These are phyloP conservation scores for Knipowitschia caucasica DNA, from an alignment of 2,797 vertebrate species.

Conservation along the genomic window DNA sequence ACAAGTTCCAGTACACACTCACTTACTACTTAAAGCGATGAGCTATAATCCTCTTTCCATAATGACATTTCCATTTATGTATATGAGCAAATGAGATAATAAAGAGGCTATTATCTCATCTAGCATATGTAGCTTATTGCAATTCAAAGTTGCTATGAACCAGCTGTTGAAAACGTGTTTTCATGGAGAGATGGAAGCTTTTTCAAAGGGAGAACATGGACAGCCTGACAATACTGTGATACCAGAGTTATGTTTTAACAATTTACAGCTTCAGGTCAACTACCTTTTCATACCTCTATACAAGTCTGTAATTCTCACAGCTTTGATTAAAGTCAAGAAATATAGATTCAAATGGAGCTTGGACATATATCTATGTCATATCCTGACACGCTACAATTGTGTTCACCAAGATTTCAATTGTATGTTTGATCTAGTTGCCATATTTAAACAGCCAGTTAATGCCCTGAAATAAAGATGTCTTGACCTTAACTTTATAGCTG, in stretches of 20 bases:
- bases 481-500: not conserved
- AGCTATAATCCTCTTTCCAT: slow-evolving; percentile 1
- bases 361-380: not conserved
- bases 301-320: slow-evolving; percentile 21
- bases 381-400: slow-evolving; percentile 2
- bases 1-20: not conserved
- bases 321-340: slow-evolving; percentile 14
- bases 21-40: slow-evolving; percentile 3
- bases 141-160: not conserved
- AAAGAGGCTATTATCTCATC: slow-evolving; percentile 6
- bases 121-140: not conserved
- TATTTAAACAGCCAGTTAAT: not conserved
- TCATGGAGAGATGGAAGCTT: not conserved
- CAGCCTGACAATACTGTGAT: slow-evolving; percentile 20
- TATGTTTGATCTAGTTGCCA: not conserved
- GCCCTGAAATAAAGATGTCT: not conserved
- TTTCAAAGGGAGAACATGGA: not conserved
- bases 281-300: slow-evolving; percentile 17
- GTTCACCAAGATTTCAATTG: not conserved
- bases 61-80: slow-evolving; percentile 2
- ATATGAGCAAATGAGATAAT: slow-evolving; percentile 7
- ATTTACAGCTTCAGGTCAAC: slow-evolving; percentile 17
- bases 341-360: slow-evolving; percentile 2
- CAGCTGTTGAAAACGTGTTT: slow-evolving; percentile 6
- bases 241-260: slow-evolving; percentile 35